A percentile compares a stretch with the other conserved stretches of the same genome.
These are phyloP conservation scores for Myotis brandtii DNA, from an alignment of 2,113 vertebrate genomes.

Conservation along the genomic window DNA sequence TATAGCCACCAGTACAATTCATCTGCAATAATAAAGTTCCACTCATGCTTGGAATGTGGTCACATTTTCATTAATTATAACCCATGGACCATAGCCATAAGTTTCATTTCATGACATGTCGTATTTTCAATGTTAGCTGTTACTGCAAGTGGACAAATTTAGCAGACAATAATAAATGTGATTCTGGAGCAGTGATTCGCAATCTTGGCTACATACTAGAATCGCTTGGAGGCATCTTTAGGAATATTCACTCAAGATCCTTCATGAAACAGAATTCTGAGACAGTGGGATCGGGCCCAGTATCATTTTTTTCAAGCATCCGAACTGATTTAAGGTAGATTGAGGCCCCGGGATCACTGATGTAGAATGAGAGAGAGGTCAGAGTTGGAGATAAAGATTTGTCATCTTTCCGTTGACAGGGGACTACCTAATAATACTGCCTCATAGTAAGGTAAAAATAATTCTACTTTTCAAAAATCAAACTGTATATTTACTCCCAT, in stretches of 20 bases:
- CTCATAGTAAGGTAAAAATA: conserved; percentile 17
- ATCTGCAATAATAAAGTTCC: conserved; percentile 23
- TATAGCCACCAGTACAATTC: background rate
- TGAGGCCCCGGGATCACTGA: background rate
- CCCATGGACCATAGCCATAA: background rate
- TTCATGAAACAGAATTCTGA: background rate
- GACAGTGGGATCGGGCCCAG: background rate
- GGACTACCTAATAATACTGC: background rate
- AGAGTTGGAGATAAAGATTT: background rate
- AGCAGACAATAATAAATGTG: conserved; percentile 2
- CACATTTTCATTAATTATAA: conserved; percentile 49
- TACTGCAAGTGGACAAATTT: background rate
- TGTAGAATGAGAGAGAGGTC: background rate
- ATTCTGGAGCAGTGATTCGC: background rate
- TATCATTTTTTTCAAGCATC: background rate
- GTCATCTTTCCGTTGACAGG: background rate
- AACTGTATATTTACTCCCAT: background rate
- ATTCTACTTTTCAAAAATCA: conserved; percentile 42
- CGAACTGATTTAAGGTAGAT: background rate
- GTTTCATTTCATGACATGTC: conserved; percentile 6
- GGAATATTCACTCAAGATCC: background rate
- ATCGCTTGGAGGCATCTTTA: background rate
- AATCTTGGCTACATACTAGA: background rate
- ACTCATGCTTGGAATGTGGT: conserved; percentile 23
- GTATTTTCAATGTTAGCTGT: conserved; percentile 47